phyloP scores from a whole-genome alignment of 1,140 invertebrate species.

The Conopomorpha cramerella region DNA sequence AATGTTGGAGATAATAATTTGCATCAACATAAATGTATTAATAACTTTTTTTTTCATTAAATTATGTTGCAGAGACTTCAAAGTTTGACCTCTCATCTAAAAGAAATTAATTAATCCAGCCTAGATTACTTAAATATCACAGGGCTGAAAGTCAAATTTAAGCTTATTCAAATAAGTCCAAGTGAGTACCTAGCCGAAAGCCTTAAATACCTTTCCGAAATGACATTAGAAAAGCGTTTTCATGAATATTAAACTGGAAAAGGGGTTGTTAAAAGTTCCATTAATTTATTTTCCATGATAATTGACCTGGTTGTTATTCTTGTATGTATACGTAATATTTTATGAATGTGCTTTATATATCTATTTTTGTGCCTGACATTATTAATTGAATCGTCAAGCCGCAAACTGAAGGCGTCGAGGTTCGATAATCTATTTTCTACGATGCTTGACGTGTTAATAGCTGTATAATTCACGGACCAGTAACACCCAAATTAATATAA shows the following conservation, averaged over 20 bases:
- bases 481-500: too few relatives aligned
- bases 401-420: too few relatives aligned
- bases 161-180: slow-evolving; percentile 14
- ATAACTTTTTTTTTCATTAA: background rate
- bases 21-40: background rate
- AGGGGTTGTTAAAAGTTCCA: slow-evolving; percentile 20
- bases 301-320: background rate
- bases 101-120: slow-evolving; percentile 4
- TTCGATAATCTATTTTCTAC: too few relatives aligned
- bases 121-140: too few relatives aligned
- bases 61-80: background rate
- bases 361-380: too few relatives aligned
- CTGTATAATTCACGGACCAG: too few relatives aligned
- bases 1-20: background rate
- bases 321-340: too few relatives aligned
- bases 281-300: background rate
- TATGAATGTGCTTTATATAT: too few relatives aligned
- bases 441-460: too few relatives aligned
- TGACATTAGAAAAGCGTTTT: slow-evolving; percentile 13
- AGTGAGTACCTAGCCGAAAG: slow-evolving; percentile 7
- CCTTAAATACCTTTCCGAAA: slow-evolving; percentile 7
- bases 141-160: slow-evolving; percentile 5
- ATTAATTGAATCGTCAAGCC: too few relatives aligned
- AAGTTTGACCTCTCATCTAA: slow-evolving; percentile 5
- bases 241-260: slow-evolving; percentile 20